Evolutionary conservation across 2,888 invertebrate species (phyloP), one percentile per base, ranked within the genome.

Genomic region (Cheilosia urbana): DNA sequence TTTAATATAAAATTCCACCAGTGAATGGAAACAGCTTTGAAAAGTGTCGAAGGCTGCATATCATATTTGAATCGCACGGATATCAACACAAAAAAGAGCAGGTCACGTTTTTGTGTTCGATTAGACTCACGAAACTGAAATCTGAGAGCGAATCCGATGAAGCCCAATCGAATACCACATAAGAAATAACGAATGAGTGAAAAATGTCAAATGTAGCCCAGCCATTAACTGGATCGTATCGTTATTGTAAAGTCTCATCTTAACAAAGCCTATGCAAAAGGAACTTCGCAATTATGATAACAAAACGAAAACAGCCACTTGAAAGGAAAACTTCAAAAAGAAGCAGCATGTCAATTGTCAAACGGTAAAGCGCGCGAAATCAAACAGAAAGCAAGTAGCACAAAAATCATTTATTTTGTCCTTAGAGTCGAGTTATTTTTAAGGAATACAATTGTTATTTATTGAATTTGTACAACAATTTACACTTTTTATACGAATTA

Each of bases 311-410:
- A 65, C 76, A 81, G 68, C 69, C 63, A 65, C 57, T 24, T 2
- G 57, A 62, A 68, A 37, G 47, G 5, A 60, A 73, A 66, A 75
- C 68, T 58, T 60, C 62, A 62, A 53, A 60, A n/a, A 60, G 13
- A 11, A 42, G 40, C 42, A 17, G 2, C 42, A 68, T 49, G 78
- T 75, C 75, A 79, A 75, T 63, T 49, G 78, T 75, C 75, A 79
- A 75, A 65, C 79, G 55, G 40, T 49, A 79, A 84, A 76, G 58
- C 84, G 84, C 84, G 84, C 79, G 80, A 80, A 84, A 68, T 19
- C 60, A 27, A n/a, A 49, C 37, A 57, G 5, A 30, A 79, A 79
- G 53, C 62, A 66, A 55, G 30, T 68, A 17, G 19, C 27, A 55
- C 42, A 45, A 55, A 51, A 42, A 19, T 40, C 13, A 73, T 55